Percentiles rank a stretch among this genome's conserved stretches.
Evolutionary conservation across 2,888 invertebrate genomes (phyloP).

Genomic region (Agrochola lota): DNA sequence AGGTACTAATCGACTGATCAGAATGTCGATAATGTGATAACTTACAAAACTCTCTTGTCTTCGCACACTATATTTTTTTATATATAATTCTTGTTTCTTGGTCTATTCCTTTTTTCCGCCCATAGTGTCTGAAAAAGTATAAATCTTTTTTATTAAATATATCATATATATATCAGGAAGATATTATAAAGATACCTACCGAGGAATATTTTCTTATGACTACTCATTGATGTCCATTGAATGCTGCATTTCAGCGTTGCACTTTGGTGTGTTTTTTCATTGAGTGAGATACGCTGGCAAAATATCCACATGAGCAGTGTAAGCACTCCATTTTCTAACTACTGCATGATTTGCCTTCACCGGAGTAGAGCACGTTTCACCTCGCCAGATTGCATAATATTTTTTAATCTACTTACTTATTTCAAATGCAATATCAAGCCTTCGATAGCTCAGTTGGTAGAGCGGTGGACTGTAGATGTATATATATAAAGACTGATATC

Average conservation of each 20-base stretch:
- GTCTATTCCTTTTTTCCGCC: background rate
- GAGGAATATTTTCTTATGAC: background rate
- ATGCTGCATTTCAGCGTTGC: background rate
- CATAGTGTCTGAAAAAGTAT: background rate
- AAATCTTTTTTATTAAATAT: background rate
- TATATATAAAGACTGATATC: constrained; percentile 77
- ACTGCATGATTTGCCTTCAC: constrained; percentile 19
- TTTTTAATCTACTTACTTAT: constrained; percentile 16
- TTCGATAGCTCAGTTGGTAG: constrained; percentile 83
- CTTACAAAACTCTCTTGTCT: background rate
- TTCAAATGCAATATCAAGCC: constrained; percentile 40
- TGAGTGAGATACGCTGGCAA: background rate
- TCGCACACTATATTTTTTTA: background rate
- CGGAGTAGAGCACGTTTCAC: constrained; percentile 33
- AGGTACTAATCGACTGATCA: background rate
- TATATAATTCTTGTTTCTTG: background rate
- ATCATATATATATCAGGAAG: background rate
- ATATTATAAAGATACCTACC: background rate
- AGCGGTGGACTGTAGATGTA: constrained; percentile 87
- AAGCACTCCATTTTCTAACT: constrained; percentile 24
- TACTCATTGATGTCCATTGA: too few relatives aligned
- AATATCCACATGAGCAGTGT: background rate
- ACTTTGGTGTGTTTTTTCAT: background rate
- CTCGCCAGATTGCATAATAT: constrained; percentile 27
- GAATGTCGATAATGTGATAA: background rate